Conservation (phyloP, 1,140 invertebrate species). For the Drosophila paulistorum region DNA sequence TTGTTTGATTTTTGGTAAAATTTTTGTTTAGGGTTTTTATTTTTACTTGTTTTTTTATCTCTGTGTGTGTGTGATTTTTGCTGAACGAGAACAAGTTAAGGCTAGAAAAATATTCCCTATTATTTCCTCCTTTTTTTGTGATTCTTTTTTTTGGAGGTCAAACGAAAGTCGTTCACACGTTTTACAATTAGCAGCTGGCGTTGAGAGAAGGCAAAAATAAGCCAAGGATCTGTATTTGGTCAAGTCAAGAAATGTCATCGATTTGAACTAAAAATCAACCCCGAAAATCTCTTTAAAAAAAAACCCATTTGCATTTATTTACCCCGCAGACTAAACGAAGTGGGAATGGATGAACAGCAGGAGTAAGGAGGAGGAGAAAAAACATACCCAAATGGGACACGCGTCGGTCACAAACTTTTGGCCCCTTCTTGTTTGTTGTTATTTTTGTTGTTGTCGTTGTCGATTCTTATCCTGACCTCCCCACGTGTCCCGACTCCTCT, state of each 20-base stretch:
- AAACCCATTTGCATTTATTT: constrained; percentile 32
- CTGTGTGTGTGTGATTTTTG: constrained; percentile 21
- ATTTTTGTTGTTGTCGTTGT: constrained; percentile 15
- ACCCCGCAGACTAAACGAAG: background rate
- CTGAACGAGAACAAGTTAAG: constrained; percentile 70
- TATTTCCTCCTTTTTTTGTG: background rate
- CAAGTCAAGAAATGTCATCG: constrained; percentile 12
- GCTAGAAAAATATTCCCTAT: background rate
- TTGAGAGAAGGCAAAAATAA: constrained; percentile 35
- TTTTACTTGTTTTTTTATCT: constrained; percentile 45
- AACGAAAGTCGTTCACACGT: constrained; percentile 73
- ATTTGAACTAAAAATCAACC: constrained; percentile 36
- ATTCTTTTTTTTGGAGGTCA: constrained; percentile 54
- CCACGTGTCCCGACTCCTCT: constrained; percentile 20
- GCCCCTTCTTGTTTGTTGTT: constrained; percentile 25
- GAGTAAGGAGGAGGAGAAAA: background rate
- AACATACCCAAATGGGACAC: constrained; percentile 63
- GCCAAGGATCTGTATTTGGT: constrained; percentile 11
- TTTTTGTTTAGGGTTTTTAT: constrained; percentile 33
- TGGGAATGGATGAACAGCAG: background rate
- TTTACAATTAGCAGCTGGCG: constrained; percentile 78
- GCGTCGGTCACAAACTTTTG: constrained; percentile 49
- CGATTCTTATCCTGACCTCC: constrained; percentile 3
- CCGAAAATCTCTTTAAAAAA: constrained; percentile 18
- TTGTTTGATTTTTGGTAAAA: constrained; percentile 58